phyloP scores from a whole-genome alignment of 2,888 invertebrate species.

The Trachelus tabidus region DNA sequence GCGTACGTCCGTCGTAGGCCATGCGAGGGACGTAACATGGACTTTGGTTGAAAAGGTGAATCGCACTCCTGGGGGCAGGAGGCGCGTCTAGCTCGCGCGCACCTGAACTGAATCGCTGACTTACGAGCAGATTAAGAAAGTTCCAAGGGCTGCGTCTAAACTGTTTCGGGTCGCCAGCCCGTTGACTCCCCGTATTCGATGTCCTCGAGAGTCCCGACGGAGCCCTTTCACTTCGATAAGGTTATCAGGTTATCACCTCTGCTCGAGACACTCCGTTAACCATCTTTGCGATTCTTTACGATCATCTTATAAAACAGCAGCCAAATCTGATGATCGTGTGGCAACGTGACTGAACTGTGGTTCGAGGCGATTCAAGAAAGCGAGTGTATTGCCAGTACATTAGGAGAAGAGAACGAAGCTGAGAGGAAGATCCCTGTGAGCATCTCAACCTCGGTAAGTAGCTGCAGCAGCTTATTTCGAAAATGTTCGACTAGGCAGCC shows the following conservation, averaged over 20 bases:
- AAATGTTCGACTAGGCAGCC: not conserved
- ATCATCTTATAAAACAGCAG: not conserved
- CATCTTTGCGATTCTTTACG: not conserved
- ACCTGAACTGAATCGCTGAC: slow-evolving; percentile 45
- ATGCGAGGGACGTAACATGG: slow-evolving; percentile 34
- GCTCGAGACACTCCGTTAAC: not conserved
- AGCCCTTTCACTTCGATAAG: not conserved
- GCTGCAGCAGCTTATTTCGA: not conserved
- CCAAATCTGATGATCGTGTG: too few species aligned
- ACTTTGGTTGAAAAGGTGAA: slow-evolving; percentile 51
- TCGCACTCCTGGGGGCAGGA: slow-evolving; percentile 45
- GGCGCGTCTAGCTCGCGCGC: slow-evolving; percentile 52
- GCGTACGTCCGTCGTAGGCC: too few species aligned
- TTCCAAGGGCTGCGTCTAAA: slow-evolving; percentile 29
- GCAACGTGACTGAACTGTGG: too few species aligned
- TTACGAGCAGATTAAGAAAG: slow-evolving; percentile 54
- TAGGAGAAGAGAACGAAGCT: too few species aligned
- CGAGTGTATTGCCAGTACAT: too few species aligned
- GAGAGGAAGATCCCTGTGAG: not conserved
- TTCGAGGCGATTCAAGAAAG: too few species aligned
- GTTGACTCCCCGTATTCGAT: slow-evolving; percentile 40
- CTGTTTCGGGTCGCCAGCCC: slow-evolving; percentile 44
- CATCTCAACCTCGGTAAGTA: not conserved
- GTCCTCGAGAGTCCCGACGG: slow-evolving; percentile 24
- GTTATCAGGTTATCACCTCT: not conserved